A percentile compares a stretch with the other conserved stretches of the same genome.
Conservation (phyloP, 2,797 vertebrate genomes). For the Melanotaenia pygmaea region DNA sequence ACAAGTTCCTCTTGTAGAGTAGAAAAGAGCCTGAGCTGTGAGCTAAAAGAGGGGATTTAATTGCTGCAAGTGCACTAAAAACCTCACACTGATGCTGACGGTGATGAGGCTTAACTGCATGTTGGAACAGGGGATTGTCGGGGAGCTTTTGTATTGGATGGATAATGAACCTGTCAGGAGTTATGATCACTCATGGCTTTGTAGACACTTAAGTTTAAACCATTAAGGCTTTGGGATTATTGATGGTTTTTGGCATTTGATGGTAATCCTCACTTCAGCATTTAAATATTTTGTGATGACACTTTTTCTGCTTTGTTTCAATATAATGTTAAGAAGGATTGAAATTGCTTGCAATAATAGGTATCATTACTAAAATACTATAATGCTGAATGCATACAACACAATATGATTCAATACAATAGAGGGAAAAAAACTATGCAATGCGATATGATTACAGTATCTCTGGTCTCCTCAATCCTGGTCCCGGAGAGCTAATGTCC, state of each 20-base stretch:
- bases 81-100: constrained; percentile 39
- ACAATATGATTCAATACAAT: too few relatives aligned
- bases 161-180: constrained; percentile 39
- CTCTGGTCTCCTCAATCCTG: too few relatives aligned
- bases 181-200: constrained; percentile 49
- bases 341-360: background rate
- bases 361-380: too few relatives aligned
- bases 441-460: too few relatives aligned
- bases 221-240: constrained; percentile 31
- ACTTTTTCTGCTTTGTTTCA: background rate
- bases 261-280: background rate
- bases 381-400: too few relatives aligned
- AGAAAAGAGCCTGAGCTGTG: constrained; percentile 23
- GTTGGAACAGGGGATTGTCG: constrained; percentile 38
- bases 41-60: constrained; percentile 51
- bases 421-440: too few relatives aligned
- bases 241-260: background rate
- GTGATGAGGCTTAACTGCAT: constrained; percentile 32
- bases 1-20: constrained; percentile 17
- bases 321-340: background rate
- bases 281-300: background rate
- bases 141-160: constrained; percentile 25
- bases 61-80: constrained; percentile 51
- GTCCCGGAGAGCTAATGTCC: too few relatives aligned
- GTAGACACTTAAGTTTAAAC: constrained; percentile 24